These are phyloP conservation scores for Triops cancriformis DNA, from an alignment of 1,140 invertebrate species.

Conservation along the genomic window DNA sequence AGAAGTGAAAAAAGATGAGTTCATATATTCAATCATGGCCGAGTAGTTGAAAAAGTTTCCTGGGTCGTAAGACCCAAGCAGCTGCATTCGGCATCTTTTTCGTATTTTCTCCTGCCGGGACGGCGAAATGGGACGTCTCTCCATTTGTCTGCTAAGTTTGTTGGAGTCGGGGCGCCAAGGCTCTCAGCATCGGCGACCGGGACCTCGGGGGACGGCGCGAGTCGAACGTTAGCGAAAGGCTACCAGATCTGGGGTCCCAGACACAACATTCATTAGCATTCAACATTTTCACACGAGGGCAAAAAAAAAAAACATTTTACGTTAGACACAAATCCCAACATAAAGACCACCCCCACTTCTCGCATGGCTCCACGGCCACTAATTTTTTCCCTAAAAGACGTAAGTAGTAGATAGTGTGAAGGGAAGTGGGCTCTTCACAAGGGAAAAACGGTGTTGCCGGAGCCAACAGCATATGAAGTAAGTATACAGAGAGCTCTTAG, in stretches of 20 bases:
- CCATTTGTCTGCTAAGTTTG: constrained; percentile 9
- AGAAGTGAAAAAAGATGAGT: background rate
- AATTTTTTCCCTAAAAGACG: background rate
- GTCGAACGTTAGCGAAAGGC: background rate
- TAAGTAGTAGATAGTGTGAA: constrained; percentile 9
- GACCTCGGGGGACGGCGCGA: constrained; percentile 8
- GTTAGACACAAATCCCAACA: background rate
- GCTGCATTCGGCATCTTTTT: background rate
- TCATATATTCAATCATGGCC: background rate
- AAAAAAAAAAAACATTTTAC: background rate
- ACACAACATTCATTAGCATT: constrained; percentile 14
- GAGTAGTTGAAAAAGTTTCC: background rate
- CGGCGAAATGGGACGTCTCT: background rate
- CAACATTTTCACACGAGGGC: background rate
- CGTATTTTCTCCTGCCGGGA: constrained; percentile 11
- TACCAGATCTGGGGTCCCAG: background rate
- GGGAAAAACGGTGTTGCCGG: background rate
- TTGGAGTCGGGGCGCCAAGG: constrained; percentile 8
- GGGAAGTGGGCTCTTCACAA: constrained; percentile 3
- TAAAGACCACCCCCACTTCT: constrained; percentile 2
- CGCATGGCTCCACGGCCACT: background rate
- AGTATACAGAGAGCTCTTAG: constrained; percentile 4
- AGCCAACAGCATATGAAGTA: background rate
- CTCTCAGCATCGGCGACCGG: constrained; percentile 11
- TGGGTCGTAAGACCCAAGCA: background rate